Conservation (phyloP, 2,888 invertebrate genomes). For the Norana najaformis region DNA sequence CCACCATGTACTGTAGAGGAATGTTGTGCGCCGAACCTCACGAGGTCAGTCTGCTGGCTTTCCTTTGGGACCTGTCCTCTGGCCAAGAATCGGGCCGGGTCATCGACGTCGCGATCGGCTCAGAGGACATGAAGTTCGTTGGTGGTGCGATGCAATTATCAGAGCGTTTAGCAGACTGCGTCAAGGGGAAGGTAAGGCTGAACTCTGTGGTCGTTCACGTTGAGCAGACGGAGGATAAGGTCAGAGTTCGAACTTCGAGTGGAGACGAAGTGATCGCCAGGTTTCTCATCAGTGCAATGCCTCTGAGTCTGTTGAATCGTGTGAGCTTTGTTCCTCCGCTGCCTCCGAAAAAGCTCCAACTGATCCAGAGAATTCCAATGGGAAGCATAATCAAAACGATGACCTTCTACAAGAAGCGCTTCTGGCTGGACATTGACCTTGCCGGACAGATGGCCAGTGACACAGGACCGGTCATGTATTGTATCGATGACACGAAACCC, state of each 20-base stretch:
- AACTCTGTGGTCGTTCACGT: conserved; percentile 56
- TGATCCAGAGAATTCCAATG: conserved; percentile 61
- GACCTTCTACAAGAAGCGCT: conserved; percentile 61
- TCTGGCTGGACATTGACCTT: conserved; percentile 59
- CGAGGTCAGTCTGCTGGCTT: conserved; percentile 26
- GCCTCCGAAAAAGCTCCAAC: conserved; percentile 55
- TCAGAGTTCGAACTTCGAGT: conserved; percentile 49
- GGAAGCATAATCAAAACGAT: conserved; percentile 63
- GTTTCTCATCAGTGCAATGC: conserved; percentile 59
- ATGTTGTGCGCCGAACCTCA: conserved; percentile 27
- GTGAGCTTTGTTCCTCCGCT: conserved; percentile 60
- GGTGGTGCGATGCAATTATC: conserved; percentile 64
- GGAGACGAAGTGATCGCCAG: conserved; percentile 46
- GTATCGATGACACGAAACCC: conserved; percentile 59
- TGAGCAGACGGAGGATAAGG: conserved; percentile 50
- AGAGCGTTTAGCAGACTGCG: conserved; percentile 55
- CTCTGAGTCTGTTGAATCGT: conserved; percentile 57
- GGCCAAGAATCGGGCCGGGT: conserved; percentile 58
- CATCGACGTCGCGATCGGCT: background rate
- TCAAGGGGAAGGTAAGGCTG: conserved; percentile 56
- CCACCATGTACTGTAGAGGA: background rate
- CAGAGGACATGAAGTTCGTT: conserved; percentile 55
- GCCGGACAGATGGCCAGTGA: conserved; percentile 55
- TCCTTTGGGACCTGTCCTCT: conserved; percentile 30
- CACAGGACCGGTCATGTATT: conserved; percentile 50